A percentile compares a stretch with the other conserved stretches of the same genome.
Evolutionary conservation across 2,888 invertebrate species (phyloP).

Genomic region (Minunthozetes semirufus): DNA sequence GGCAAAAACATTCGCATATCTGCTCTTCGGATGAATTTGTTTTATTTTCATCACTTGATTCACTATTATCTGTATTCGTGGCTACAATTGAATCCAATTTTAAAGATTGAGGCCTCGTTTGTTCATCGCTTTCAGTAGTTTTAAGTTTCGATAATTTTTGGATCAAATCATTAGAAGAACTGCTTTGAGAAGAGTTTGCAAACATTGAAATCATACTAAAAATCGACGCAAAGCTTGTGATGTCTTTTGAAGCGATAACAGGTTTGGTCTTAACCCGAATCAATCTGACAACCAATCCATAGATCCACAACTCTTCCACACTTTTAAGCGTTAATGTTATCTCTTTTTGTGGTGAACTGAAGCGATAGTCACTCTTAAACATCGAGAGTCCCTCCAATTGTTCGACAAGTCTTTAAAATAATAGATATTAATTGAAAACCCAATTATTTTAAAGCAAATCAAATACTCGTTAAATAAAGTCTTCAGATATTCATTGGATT

Average conservation of each 20-base stretch:
- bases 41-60: neutral
- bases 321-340: neutral
- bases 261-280: neutral
- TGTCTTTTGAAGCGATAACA: neutral
- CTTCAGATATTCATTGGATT: neutral
- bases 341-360: neutral
- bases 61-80: too few relatives aligned
- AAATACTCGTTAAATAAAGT: neutral
- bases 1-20: neutral
- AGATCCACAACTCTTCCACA: neutral
- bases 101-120: too few relatives aligned
- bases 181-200: neutral
- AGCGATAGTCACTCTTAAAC: neutral
- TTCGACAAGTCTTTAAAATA: neutral
- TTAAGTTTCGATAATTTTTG: neutral
- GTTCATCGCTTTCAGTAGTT: neutral
- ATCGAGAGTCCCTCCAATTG: neutral
- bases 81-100: too few relatives aligned
- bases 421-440: neutral
- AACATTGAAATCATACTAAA: neutral
- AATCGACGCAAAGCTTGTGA: neutral
- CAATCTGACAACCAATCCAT: neutral
- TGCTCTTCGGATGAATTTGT: neutral
- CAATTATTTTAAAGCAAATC: neutral
- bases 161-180: neutral